A percentile compares a stretch with the other conserved stretches of the same genome.
Evolutionary conservation across 1,140 invertebrate species (phyloP).

Genomic region (Drosophila pachea): DNA sequence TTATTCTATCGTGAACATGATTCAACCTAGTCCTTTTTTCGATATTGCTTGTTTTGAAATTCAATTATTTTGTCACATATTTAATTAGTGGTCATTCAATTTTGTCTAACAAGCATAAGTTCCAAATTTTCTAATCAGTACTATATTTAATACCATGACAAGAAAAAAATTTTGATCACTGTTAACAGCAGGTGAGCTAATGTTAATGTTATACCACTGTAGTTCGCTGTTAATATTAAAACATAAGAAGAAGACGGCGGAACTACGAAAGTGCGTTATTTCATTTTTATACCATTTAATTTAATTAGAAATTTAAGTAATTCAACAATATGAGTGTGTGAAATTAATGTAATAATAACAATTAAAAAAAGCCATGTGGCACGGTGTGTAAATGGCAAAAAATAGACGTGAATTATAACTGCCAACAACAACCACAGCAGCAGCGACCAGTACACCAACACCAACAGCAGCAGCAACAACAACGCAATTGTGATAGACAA

Average conservation of each 20-base stretch:
- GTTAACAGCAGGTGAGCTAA: constrained; percentile 18
- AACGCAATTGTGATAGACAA: constrained; percentile 78
- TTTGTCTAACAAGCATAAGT: too few species aligned
- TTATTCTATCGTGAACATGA: background rate
- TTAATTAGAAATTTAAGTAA: constrained; percentile 70
- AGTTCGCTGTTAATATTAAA: constrained; percentile 56
- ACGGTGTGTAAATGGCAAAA: constrained; percentile 57
- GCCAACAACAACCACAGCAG: constrained; percentile 59
- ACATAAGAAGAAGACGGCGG: constrained; percentile 52
- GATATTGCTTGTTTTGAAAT: background rate
- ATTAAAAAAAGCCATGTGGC: constrained; percentile 33
- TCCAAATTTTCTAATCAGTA: too few species aligned
- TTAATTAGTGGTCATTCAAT: background rate
- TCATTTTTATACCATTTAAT: constrained; percentile 72
- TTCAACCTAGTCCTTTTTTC: background rate
- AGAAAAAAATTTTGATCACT: background rate
- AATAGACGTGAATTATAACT: constrained; percentile 65
- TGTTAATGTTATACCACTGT: constrained; percentile 20
- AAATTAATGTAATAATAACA: constrained; percentile 54
- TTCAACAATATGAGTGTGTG: constrained; percentile 63
- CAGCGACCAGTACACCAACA: constrained; percentile 49
- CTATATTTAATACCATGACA: background rate
- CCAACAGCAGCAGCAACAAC: constrained; percentile 67
- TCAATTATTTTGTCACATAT: background rate
- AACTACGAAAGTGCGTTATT: constrained; percentile 73